Base-by-base conservation (phyloP, 2,113 vertebrate species). In the Hoplias malabaricus region DNA sequence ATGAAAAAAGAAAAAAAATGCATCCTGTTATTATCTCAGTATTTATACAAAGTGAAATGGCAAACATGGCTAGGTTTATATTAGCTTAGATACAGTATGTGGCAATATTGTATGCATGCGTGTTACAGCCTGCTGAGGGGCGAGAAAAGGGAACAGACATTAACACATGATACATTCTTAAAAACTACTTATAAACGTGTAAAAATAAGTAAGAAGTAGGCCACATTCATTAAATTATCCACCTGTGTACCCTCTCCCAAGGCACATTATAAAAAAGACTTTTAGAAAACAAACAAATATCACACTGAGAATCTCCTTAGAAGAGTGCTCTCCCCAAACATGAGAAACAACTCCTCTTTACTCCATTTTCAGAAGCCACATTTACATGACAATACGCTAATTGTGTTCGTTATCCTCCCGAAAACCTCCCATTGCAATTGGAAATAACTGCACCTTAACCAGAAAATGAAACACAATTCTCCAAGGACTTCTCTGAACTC, bases 261-360 rank as follows among this genome's bases (percentile, higher is more conserved):
- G 12, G 31, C 40, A 53, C 72, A 10, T 36, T 12, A 53, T 43
- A 75, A 12, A 66, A 14, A 50, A 21, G 1, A 10, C 36, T 40
- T 38, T 38, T 23, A 21, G n/a, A n/a, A n/a, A n/a, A 65, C 62
- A 10, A 21, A 75, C 73, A 65, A 65, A 66, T 54, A 50, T 21
- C 33, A 5, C 43, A 75, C 33, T 75, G 25, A 54, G 66, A 53
- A 75, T 65, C 73, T 65, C 31, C 56, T 40, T 8, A 7, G 40
- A 73, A 48, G 27, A 1, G n/a, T 31, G 4, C 19, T 14, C 40
- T 61, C 71, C 38, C 71, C 12, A 1, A 25, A 31, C 48, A n/a
- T n/a, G 19, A 16, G 5, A 12, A 23, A 69, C 29, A 3, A 11
- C 13, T 50, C 31, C n/a, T 48, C 14, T 71, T 11, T 40, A 31